Conservation (phyloP, 2,888 invertebrate genomes). For the Dendrolimus houi region DNA sequence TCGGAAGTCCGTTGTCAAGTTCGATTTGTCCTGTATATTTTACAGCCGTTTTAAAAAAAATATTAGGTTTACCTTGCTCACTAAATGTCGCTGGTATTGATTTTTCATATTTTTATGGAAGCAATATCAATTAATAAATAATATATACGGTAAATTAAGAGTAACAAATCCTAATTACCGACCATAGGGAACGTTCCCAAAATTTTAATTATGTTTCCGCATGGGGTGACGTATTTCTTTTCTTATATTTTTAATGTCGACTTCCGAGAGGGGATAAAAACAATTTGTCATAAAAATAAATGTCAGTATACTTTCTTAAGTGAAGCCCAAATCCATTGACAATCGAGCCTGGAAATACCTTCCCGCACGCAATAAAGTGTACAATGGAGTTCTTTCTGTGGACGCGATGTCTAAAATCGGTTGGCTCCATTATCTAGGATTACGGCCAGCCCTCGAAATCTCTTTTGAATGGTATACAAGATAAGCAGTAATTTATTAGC, state of each 20-base stretch:
- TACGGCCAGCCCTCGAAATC: conserved; percentile 27
- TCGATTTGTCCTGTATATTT: too few species aligned
- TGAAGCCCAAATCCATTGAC: not conserved
- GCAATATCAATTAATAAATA: not conserved
- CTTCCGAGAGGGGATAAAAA: not conserved
- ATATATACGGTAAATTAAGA: conserved; percentile 7
- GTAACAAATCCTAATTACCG: conserved; percentile 4
- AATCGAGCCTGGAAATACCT: not conserved
- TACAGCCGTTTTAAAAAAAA: too few species aligned
- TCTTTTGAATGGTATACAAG: conserved; percentile 33
- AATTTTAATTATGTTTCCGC: too few species aligned
- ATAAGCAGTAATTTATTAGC: conserved; percentile 28
- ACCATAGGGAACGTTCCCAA: too few species aligned
- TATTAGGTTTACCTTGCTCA: not conserved
- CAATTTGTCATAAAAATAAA: not conserved
- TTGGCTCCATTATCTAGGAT: conserved; percentile 31
- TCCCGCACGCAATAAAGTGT: not conserved
- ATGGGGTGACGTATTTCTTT: too few species aligned
- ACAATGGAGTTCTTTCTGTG: not conserved
- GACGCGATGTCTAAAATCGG: conserved; percentile 21
- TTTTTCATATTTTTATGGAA: not conserved
- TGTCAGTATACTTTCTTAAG: not conserved
- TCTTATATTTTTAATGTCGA: too few species aligned
- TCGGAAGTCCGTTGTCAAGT: too few species aligned
- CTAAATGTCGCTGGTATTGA: not conserved